A percentile compares a stretch with the other conserved stretches of the same genome.
phyloP scores from a whole-genome alignment of 2,888 invertebrate genomes.

The Calephelis perditalis region DNA sequence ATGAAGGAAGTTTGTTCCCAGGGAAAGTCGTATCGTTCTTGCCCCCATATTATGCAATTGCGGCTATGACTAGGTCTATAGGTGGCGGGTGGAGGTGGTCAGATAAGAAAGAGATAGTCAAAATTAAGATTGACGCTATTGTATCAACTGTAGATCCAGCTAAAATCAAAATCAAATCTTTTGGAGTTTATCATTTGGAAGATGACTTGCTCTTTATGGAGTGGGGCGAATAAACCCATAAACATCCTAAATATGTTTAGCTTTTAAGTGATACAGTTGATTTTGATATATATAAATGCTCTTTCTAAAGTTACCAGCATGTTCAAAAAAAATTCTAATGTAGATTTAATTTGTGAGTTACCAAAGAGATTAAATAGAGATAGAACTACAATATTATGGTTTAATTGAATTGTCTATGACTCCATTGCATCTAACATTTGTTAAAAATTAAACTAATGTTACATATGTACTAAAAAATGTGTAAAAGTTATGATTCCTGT shows the following conservation, averaged over 20 bases:
- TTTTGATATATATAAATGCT: constrained; percentile 4
- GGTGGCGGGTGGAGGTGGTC: constrained; percentile 10
- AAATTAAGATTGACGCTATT: neutral
- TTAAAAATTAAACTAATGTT: constrained; percentile 3
- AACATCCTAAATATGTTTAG: neutral
- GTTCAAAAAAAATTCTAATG: constrained; percentile 12
- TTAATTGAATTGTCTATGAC: constrained; percentile 12
- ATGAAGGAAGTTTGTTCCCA: no score
- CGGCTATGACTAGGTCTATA: constrained; percentile 11
- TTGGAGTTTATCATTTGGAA: constrained; percentile 6
- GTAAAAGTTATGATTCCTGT: constrained; percentile 1
- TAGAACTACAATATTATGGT: constrained; percentile 9
- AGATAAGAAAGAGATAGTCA: constrained; percentile 2
- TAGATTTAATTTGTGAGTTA: neutral
- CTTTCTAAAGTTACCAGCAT: neutral
- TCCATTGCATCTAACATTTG: neutral
- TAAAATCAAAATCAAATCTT: constrained; percentile 9
- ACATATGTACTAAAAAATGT: constrained; percentile 1
- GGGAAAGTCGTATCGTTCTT: constrained; percentile 12
- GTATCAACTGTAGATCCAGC: constrained; percentile 3
- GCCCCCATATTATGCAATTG: constrained; percentile 13
- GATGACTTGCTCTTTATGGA: constrained; percentile 7
- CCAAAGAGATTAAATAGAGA: neutral
- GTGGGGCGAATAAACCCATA: constrained; percentile 1
- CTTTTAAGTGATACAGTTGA: neutral